Conservation (phyloP, 1,140 invertebrate species). For the Pseudoatta argentina region DNA sequence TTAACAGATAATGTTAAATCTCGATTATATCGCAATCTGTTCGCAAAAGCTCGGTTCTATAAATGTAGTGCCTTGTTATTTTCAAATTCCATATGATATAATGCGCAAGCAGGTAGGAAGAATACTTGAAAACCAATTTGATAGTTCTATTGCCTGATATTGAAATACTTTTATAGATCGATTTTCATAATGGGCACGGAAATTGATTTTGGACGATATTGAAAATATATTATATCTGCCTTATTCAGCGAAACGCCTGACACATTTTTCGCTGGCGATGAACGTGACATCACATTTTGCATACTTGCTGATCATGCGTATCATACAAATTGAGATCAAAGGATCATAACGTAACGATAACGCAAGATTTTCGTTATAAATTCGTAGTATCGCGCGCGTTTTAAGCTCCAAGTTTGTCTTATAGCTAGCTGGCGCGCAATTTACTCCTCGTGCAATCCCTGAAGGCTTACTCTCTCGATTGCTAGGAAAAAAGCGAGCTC, state of each 20-base stretch:
- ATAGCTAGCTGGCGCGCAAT: conserved; percentile 15
- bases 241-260: neutral
- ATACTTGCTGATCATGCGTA: conserved; percentile 7
- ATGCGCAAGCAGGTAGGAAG: neutral
- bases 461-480: conserved; percentile 30
- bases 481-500: conserved; percentile 35
- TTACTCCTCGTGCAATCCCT: conserved; percentile 22
- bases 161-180: neutral
- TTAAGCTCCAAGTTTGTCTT: conserved; percentile 34
- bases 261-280: neutral
- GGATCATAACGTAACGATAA: conserved; percentile 1
- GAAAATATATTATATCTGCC: neutral
- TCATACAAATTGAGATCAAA: conserved; percentile 49
- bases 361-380: conserved; percentile 20
- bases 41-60: neutral
- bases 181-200: neutral
- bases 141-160: neutral
- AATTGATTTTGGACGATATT: neutral
- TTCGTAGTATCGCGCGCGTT: neutral
- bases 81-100: neutral
- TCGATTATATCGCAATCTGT: neutral
- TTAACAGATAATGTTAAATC: neutral
- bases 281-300: neutral
- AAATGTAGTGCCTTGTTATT: neutral
- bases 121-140: neutral